Evolutionary conservation across 2,113 vertebrate species (phyloP).

Genomic region (Aegotheles bennettii): DNA sequence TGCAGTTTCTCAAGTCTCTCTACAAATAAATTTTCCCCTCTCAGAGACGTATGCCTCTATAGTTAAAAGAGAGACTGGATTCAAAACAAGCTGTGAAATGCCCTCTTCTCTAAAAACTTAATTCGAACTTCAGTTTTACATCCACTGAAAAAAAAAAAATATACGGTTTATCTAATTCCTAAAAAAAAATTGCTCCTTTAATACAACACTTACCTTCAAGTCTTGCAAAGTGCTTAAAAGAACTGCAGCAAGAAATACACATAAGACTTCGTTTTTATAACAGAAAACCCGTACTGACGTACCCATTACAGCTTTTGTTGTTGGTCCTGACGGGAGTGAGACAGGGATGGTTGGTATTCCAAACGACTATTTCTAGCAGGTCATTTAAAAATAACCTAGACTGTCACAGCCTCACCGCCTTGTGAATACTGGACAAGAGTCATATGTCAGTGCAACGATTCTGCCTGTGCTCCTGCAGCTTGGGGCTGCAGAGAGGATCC

Average conservation of each 20-base stretch:
- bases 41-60: neutral
- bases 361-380: slow-evolving; percentile 8
- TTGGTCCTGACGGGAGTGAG: neutral
- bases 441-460: neutral
- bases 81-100: neutral
- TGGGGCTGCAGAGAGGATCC: neutral
- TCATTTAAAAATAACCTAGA: slow-evolving; percentile 44
- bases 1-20: neutral
- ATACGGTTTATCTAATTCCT: neutral
- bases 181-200: neutral
- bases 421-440: neutral
- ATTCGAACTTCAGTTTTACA: neutral
- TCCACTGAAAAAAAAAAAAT: neutral
- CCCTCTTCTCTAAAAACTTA: neutral
- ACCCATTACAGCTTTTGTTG: neutral
- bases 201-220: neutral
- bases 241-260: neutral
- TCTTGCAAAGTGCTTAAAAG: neutral
- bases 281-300: neutral
- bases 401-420: neutral
- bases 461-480: neutral
- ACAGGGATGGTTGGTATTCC: neutral
- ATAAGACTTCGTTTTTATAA: neutral
- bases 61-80: neutral
- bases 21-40: neutral